A percentile compares a stretch with the other conserved stretches of the same genome.
Conservation (phyloP, 2,113 vertebrate genomes). For the Rhea pennata region DNA sequence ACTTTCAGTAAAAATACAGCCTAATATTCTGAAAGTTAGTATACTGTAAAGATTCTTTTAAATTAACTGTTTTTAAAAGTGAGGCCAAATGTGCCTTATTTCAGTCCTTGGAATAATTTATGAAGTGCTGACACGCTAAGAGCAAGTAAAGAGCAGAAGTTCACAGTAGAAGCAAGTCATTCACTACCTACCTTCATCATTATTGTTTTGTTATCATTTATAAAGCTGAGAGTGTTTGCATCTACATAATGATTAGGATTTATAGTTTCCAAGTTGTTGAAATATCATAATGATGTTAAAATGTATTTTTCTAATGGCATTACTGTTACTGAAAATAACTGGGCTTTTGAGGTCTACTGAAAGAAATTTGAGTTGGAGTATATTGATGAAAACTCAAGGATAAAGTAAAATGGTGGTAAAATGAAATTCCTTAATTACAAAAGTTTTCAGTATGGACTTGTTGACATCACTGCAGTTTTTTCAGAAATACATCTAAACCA, state of each 20-base stretch:
- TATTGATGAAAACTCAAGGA: slow-evolving; percentile 6
- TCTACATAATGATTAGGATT: slow-evolving; percentile 20
- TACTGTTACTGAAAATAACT: neutral
- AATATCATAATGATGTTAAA: slow-evolving; percentile 19
- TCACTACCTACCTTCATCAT: slow-evolving; percentile 38
- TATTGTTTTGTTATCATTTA: slow-evolving; percentile 48
- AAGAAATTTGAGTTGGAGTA: slow-evolving; percentile 31
- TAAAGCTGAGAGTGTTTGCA: slow-evolving; percentile 31
- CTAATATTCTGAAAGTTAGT: neutral
- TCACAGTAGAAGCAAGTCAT: slow-evolving; percentile 76
- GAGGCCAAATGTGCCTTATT: slow-evolving; percentile 52
- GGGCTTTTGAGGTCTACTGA: slow-evolving; percentile 12
- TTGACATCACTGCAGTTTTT: neutral
- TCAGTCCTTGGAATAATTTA: slow-evolving; percentile 75
- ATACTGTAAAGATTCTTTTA: slow-evolving; percentile 14
- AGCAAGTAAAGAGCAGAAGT: slow-evolving; percentile 73
- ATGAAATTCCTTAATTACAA: neutral
- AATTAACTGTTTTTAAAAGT: slow-evolving; percentile 33
- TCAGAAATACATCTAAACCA: neutral
- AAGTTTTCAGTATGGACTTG: neutral
- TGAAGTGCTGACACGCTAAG: slow-evolving; percentile 80
- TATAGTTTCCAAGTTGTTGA: slow-evolving; percentile 54
- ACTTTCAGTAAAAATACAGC: neutral
- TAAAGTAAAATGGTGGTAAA: neutral
- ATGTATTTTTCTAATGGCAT: slow-evolving; percentile 42